Evolutionary conservation across 2,888 invertebrate species (phyloP).

Genomic region (Brachyptera risi): DNA sequence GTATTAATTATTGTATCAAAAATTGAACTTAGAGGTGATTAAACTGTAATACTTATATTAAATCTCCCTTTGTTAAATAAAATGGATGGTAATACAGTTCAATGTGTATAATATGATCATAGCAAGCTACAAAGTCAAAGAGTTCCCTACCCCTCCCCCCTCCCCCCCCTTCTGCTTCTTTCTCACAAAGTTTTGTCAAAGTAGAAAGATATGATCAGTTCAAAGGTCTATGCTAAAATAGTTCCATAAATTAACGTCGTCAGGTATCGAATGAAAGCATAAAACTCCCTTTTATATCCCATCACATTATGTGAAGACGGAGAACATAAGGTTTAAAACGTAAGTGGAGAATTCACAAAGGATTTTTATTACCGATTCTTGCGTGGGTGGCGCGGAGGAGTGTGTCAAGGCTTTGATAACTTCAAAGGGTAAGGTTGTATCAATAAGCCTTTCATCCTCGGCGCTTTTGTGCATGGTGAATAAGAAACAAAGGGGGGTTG

Average conservation of each 20-base stretch:
- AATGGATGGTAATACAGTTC: too few species aligned
- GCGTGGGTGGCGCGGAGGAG: slow-evolving; percentile 26
- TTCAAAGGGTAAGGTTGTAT: slow-evolving; percentile 33
- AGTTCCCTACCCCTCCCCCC: too few species aligned
- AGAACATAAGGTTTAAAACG: slow-evolving; percentile 11
- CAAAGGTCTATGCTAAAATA: neutral
- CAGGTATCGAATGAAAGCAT: neutral
- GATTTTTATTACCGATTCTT: slow-evolving; percentile 32
- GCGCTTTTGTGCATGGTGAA: slow-evolving; percentile 32
- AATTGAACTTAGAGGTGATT: too few species aligned
- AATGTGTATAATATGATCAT: neutral
- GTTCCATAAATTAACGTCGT: too few species aligned
- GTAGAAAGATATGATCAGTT: neutral
- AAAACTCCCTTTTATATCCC: neutral
- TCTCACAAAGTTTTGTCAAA: too few species aligned
- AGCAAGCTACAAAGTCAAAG: neutral
- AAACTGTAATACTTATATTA: too few species aligned
- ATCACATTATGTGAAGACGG: neutral
- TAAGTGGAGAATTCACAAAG: slow-evolving; percentile 8
- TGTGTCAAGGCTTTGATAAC: slow-evolving; percentile 33
- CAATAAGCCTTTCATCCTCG: slow-evolving; percentile 33
- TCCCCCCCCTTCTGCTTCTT: too few species aligned
- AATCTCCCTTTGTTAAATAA: too few species aligned
- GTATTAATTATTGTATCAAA: too few species aligned
- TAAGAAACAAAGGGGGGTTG: slow-evolving; percentile 31